A percentile compares a stretch with the other conserved stretches of the same genome.
These are phyloP conservation scores for Drosophila ezoana DNA, from an alignment of 2,888 invertebrate genomes.

Conservation along the genomic window DNA sequence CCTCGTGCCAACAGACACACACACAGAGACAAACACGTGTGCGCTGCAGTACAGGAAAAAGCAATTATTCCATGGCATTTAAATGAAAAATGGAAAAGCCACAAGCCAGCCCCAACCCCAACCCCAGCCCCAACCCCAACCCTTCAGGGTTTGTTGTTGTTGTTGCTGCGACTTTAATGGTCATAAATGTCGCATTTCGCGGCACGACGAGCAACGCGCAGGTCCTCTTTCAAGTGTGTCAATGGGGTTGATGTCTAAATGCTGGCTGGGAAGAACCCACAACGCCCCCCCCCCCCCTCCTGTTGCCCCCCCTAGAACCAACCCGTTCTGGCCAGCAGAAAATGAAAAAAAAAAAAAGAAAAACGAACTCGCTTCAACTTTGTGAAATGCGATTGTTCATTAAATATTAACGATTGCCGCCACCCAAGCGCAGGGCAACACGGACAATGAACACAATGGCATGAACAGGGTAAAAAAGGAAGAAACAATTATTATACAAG, in stretches of 20 bases:
- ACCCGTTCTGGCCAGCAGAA: conserved; percentile 14
- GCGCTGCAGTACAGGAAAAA: conserved; percentile 67
- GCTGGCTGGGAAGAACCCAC: conserved; percentile 31
- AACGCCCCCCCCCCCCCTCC: neutral
- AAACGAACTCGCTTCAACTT: conserved; percentile 47
- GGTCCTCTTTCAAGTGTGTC: conserved; percentile 70
- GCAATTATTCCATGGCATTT: conserved; percentile 78
- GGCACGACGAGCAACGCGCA: conserved; percentile 53
- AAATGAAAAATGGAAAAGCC: conserved; percentile 76
- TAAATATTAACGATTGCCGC: conserved; percentile 81
- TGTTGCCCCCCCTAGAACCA: neutral
- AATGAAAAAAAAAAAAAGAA: conserved; percentile 11
- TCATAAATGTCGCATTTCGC: conserved; percentile 68
- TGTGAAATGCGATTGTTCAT: conserved; percentile 76
- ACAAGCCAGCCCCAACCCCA: conserved; percentile 14
- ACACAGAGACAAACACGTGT: conserved; percentile 18
- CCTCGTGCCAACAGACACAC: neutral
- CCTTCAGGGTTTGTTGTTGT: neutral
- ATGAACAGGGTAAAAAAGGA: neutral
- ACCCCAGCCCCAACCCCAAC: conserved; percentile 7
- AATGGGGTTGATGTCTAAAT: conserved; percentile 66
- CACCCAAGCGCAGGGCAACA: conserved; percentile 15
- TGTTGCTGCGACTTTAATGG: conserved; percentile 54
- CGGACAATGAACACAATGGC: conserved; percentile 20
- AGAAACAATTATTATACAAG: too few relatives aligned